phyloP scores from a whole-genome alignment of 2,113 vertebrate genomes.

The Cardinalis cardinalis region DNA sequence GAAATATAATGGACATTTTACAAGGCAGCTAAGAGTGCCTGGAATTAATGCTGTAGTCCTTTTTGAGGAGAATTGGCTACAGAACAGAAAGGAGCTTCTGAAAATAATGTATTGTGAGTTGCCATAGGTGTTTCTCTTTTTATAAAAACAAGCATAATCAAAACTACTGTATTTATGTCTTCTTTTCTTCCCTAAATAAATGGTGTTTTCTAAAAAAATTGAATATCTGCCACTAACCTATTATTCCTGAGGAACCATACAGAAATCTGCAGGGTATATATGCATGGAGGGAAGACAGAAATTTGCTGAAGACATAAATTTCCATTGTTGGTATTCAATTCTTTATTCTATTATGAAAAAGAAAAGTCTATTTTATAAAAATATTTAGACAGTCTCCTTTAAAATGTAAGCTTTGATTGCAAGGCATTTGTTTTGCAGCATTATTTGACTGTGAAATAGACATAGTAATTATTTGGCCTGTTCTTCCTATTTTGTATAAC shows the following conservation, averaged over 20 bases:
- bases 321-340: not conserved
- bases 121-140: not conserved
- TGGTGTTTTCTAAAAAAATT: not conserved
- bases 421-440: constrained; percentile 23
- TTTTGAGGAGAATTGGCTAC: not conserved
- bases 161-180: not conserved
- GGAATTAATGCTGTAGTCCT: not conserved
- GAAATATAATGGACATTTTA: fast-evolving
- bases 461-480: constrained; percentile 14
- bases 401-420: constrained; percentile 26
- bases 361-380: constrained; percentile 11
- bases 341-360: not conserved
- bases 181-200: not conserved
- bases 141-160: not conserved
- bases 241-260: not conserved
- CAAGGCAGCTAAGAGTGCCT: not conserved
- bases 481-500: not conserved
- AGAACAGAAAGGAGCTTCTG: not conserved
- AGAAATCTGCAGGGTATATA: not conserved
- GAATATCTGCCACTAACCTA: not conserved
- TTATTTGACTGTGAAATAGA: constrained; percentile 27
- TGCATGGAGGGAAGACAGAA: not conserved
- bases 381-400: constrained; percentile 21
- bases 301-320: not conserved
- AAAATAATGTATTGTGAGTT: not conserved